Evolutionary conservation across 2,113 vertebrate genomes (phyloP).

Genomic region (Cheirogaleus medius): DNA sequence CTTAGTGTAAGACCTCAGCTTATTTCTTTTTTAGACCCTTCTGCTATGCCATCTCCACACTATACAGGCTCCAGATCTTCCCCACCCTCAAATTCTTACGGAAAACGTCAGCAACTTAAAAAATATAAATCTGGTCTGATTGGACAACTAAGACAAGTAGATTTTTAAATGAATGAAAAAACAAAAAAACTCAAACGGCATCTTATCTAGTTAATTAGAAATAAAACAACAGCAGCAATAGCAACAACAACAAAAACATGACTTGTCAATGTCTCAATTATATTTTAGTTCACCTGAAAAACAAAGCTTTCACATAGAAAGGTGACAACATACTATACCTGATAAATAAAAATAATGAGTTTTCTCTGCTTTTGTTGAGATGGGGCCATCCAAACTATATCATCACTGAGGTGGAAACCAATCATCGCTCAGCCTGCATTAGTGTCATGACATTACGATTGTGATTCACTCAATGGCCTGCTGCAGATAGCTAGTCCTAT

Average conservation of each 20-base stretch:
- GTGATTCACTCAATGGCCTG: background rate
- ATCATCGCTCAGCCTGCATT: background rate
- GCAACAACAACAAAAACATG: no score
- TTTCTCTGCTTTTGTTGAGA: background rate
- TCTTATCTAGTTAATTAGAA: background rate
- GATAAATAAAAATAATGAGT: slow-evolving; percentile 28
- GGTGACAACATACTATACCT: background rate
- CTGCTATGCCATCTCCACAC: background rate
- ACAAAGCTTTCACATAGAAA: background rate
- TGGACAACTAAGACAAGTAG: background rate
- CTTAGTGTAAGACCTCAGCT: background rate
- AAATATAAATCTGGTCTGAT: background rate
- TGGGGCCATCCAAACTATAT: background rate
- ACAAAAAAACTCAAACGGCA: background rate
- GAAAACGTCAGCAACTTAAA: background rate
- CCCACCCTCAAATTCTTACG: background rate
- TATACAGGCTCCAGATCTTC: background rate
- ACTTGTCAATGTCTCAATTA: background rate
- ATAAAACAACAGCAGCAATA: background rate
- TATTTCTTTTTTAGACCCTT: background rate
- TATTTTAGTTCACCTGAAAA: background rate
- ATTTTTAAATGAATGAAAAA: background rate
- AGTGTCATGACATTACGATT: background rate
- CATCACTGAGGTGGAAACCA: background rate
- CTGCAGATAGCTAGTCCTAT: background rate